A percentile compares a stretch with the other conserved stretches of the same genome.
phyloP scores from a whole-genome alignment of 2,797 vertebrate genomes.

The Lates japonicus region DNA sequence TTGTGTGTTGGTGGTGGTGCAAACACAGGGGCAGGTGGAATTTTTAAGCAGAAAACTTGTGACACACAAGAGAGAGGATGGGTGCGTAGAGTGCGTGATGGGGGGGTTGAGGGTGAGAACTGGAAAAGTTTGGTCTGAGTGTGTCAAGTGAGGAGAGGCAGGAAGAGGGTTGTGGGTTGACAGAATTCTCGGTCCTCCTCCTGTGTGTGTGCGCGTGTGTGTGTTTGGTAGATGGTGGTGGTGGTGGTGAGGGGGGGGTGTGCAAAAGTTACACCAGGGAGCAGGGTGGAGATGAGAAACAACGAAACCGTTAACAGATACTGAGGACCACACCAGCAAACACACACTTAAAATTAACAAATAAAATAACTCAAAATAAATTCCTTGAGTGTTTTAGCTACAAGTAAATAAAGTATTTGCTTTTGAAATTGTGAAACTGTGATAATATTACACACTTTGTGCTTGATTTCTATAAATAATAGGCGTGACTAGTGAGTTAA shows the following conservation, averaged over 20 bases:
- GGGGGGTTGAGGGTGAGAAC: constrained; percentile 14
- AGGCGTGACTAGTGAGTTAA: no score
- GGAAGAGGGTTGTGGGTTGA: constrained; percentile 87
- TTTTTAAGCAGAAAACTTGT: constrained; percentile 59
- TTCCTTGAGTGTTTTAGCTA: background rate
- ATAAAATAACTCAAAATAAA: background rate
- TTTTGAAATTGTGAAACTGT: no score
- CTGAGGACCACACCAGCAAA: constrained; percentile 78
- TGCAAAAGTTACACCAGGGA: constrained; percentile 79
- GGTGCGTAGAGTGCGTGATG: no score
- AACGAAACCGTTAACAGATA: constrained; percentile 89
- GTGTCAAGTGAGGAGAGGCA: constrained; percentile 75
- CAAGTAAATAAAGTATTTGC: background rate
- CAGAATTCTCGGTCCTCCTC: constrained; percentile 70
- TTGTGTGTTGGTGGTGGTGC: background rate
- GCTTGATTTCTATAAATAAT: no score
- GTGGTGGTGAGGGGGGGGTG: constrained; percentile 35
- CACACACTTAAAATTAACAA: no score
- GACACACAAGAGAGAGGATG: background rate
- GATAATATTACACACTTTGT: background rate
- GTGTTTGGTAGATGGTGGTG: constrained; percentile 22
- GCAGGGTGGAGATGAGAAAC: constrained; percentile 86
- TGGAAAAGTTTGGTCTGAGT: constrained; percentile 77
- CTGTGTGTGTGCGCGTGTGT: constrained; percentile 26
- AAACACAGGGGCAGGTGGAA: constrained; percentile 68